These are phyloP conservation scores for Bombylius discolor DNA, from an alignment of 2,888 invertebrate genomes.

Conservation along the genomic window DNA sequence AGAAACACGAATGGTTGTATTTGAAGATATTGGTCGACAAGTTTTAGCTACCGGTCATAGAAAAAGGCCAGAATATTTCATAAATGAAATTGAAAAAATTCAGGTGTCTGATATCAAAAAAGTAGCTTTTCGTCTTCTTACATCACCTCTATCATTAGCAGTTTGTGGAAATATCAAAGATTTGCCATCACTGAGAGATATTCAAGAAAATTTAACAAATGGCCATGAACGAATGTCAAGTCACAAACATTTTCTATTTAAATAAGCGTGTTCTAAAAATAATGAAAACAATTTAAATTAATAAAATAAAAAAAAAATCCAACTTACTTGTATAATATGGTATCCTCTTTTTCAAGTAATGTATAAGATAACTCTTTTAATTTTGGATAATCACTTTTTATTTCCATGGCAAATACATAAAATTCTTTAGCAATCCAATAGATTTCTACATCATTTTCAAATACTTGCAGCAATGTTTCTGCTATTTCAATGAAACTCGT, in stretches of 20 bases:
- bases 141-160: constrained; percentile 73
- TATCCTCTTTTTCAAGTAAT: constrained; percentile 67
- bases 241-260: constrained; percentile 18
- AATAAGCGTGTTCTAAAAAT: background rate
- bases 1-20: constrained; percentile 93
- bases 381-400: constrained; percentile 50
- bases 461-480: constrained; percentile 54
- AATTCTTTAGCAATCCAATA: constrained; percentile 75
- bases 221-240: constrained; percentile 24
- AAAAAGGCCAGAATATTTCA: constrained; percentile 82
- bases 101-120: constrained; percentile 68
- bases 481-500: constrained; percentile 51
- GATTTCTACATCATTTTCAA: constrained; percentile 60
- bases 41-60: constrained; percentile 85
- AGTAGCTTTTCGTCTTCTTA: constrained; percentile 76
- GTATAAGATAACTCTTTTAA: constrained; percentile 52
- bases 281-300: background rate
- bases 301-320: background rate
- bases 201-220: constrained; percentile 43
- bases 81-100: constrained; percentile 80
- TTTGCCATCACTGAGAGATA: constrained; percentile 62
- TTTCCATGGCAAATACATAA: constrained; percentile 52
- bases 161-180: constrained; percentile 76
- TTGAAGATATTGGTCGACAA: constrained; percentile 96
- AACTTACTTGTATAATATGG: constrained; percentile 48